phyloP scores from a whole-genome alignment of 2,888 invertebrate genomes.

The Zygogramma bicolorata region DNA sequence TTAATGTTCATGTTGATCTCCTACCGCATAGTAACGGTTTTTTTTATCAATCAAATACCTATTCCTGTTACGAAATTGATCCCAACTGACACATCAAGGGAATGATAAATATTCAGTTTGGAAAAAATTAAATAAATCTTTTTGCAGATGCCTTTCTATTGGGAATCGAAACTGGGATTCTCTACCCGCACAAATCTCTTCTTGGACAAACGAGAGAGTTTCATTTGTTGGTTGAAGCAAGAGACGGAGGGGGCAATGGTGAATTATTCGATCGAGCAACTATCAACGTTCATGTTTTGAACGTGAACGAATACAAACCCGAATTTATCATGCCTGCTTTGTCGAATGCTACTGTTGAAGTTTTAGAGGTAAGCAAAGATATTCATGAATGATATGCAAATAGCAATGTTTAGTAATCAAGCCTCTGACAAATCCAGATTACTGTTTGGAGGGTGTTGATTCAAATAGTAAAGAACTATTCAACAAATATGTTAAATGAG shows the following conservation, averaged over 20 bases:
- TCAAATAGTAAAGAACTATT: no score
- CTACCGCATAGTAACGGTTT: no score
- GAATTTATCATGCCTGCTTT: slow-evolving; percentile 82
- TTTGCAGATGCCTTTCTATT: slow-evolving; percentile 81
- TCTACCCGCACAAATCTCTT: slow-evolving; percentile 83
- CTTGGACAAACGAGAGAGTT: slow-evolving; percentile 73
- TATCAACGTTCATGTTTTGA: slow-evolving; percentile 82
- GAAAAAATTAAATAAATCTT: slow-evolving; percentile 42
- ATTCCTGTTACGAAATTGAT: no score
- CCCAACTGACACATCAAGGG: no score
- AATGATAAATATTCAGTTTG: no score
- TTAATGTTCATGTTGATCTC: no score
- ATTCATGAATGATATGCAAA: neutral
- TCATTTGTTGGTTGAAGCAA: slow-evolving; percentile 73
- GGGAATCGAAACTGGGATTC: slow-evolving; percentile 81
- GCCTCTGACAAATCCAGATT: no score
- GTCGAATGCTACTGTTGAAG: slow-evolving; percentile 81
- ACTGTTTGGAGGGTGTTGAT: no score
- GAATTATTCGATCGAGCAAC: slow-evolving; percentile 75
- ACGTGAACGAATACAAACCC: slow-evolving; percentile 87
- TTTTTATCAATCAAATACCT: no score
- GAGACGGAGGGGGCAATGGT: slow-evolving; percentile 79
- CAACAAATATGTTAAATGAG: no score
- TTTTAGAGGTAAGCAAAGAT: slow-evolving; percentile 80
- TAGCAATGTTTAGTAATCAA: neutral